Conservation (phyloP, 2,797 vertebrate genomes). For the Pempheris klunzingeri region DNA sequence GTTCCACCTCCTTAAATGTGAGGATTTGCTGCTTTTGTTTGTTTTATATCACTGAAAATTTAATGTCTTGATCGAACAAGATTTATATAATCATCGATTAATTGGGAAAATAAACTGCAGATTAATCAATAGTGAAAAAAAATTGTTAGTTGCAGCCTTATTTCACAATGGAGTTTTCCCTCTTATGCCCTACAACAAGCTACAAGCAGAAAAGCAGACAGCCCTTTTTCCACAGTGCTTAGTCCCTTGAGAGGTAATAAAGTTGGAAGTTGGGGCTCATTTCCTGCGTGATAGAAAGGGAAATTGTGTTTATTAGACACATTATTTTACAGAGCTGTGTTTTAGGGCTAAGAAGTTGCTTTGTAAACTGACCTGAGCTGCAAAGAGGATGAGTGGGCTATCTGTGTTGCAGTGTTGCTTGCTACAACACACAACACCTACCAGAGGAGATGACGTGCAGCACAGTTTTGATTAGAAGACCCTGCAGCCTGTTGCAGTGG, state of each 20-base stretch:
- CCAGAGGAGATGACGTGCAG: background rate
- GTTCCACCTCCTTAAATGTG: no score
- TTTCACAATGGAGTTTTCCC: no score
- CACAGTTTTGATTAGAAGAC: slow-evolving; percentile 3
- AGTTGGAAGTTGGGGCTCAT: slow-evolving; percentile 13
- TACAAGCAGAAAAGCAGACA: background rate
- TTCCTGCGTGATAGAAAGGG: slow-evolving; percentile 9
- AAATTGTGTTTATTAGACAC: slow-evolving; percentile 37
- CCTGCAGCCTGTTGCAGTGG: background rate
- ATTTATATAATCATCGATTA: no score
- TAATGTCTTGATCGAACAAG: no score
- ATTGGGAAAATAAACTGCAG: no score
- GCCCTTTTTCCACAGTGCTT: slow-evolving; percentile 1
- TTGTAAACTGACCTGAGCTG: slow-evolving; percentile 37
- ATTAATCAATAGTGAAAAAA: no score
- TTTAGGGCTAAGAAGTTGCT: slow-evolving; percentile 27
- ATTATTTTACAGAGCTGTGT: slow-evolving; percentile 36
- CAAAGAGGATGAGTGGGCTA: slow-evolving; percentile 14
- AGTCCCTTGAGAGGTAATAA: slow-evolving; percentile 20
- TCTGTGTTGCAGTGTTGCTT: slow-evolving; percentile 1
- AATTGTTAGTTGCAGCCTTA: no score
- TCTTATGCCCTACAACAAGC: background rate
- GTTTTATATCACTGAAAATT: no score
- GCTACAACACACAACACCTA: slow-evolving; percentile 6
- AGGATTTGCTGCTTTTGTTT: no score